Conservation (phyloP, 2,113 vertebrate genomes). For the Jacana jacana region DNA sequence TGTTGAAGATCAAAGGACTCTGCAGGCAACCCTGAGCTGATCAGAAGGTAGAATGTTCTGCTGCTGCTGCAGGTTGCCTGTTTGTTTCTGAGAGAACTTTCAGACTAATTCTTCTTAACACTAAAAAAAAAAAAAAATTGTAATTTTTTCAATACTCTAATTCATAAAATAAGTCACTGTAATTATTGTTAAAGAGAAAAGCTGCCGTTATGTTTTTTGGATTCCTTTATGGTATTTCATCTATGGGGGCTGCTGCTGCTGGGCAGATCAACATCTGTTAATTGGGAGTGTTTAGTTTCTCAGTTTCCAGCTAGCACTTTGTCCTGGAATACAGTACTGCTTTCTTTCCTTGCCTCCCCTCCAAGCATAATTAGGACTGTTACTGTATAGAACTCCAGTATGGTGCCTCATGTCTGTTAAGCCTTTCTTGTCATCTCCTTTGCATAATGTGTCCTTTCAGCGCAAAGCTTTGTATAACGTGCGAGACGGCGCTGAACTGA, state of each 20-base stretch:
- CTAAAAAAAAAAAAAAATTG: not conserved
- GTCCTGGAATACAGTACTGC: constrained; percentile 19
- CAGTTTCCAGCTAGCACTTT: not conserved
- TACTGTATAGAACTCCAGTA: not conserved
- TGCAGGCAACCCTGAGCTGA: not conserved
- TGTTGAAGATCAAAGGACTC: not conserved
- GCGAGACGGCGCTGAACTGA: not conserved
- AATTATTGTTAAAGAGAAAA: not conserved
- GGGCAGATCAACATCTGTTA: not conserved
- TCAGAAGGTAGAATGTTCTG: not conserved
- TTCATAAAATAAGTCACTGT: not conserved
- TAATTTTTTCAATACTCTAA: not conserved
- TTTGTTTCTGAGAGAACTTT: not conserved
- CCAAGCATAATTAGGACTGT: not conserved
- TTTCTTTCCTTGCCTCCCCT: constrained; percentile 14
- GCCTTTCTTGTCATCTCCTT: constrained; percentile 17
- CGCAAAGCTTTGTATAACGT: not conserved
- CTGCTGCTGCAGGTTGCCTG: not conserved
- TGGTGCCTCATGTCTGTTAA: not conserved
- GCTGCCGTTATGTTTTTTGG: not conserved
- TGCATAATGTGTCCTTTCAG: constrained; percentile 45
- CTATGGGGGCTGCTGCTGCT: not conserved
- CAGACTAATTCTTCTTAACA: not conserved
- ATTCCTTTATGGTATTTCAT: not conserved
- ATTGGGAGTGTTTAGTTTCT: not conserved